A percentile compares a stretch with the other conserved stretches of the same genome.
phyloP scores from a whole-genome alignment of 2,797 vertebrate species.

The Melanotaenia pygmaea region DNA sequence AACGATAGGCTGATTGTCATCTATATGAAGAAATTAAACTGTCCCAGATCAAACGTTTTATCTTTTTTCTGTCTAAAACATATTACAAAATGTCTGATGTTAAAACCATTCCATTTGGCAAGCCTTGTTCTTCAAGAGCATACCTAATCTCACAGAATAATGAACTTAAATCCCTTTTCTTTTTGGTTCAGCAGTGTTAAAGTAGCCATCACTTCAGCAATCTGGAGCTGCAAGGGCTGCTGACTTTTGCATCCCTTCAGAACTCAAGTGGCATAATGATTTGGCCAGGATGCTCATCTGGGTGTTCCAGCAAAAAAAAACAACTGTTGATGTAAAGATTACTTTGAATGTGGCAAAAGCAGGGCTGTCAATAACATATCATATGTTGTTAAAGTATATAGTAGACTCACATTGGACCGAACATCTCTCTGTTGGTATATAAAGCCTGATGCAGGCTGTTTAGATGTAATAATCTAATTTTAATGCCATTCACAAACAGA shows the following conservation, averaged over 20 bases:
- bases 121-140: conserved; percentile 27
- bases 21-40: conserved; percentile 13
- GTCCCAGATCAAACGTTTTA: neutral
- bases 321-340: conserved; percentile 54
- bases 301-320: conserved; percentile 54
- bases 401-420: conserved; percentile 23
- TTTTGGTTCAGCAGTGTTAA: conserved; percentile 1
- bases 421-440: conserved; percentile 40
- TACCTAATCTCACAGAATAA: conserved; percentile 28
- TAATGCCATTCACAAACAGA: neutral
- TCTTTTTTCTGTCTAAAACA: conserved; percentile 20
- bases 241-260: conserved; percentile 53
- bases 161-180: conserved; percentile 40
- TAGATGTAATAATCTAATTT: conserved; percentile 14
- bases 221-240: conserved; percentile 32
- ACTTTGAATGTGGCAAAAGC: conserved; percentile 37
- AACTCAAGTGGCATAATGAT: conserved; percentile 50
- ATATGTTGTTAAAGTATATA: conserved; percentile 39
- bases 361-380: conserved; percentile 43
- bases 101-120: conserved; percentile 41
- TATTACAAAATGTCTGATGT: conserved; percentile 21
- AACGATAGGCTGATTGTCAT: conserved; percentile 21
- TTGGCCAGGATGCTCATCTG: conserved; percentile 42
- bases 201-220: conserved; percentile 17
- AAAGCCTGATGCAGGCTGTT: conserved; percentile 43